Conservation (phyloP, 2,888 invertebrate genomes). For the Entomobrya multifasciata region DNA sequence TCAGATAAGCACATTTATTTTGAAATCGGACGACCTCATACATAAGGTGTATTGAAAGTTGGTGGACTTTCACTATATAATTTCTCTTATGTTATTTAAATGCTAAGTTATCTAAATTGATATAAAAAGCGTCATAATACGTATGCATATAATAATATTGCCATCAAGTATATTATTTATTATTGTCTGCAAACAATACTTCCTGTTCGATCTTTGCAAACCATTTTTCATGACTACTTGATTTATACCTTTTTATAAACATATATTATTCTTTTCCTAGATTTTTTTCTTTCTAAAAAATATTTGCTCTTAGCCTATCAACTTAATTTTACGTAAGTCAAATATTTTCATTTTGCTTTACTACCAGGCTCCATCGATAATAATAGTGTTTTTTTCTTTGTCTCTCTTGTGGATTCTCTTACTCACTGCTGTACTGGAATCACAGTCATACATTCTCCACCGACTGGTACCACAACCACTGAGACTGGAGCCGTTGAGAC, state of each 20-base stretch:
- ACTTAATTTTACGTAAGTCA: slow-evolving; percentile 35
- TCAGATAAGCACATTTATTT: too few species aligned
- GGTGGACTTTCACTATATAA: too few species aligned
- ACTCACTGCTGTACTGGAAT: neutral
- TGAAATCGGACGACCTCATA: too few species aligned
- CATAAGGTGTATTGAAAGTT: too few species aligned
- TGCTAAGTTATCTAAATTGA: too few species aligned
- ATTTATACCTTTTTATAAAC: neutral
- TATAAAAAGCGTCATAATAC: slow-evolving; percentile 14
- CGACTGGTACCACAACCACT: slow-evolving; percentile 23
- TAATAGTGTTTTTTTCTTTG: slow-evolving; percentile 43
- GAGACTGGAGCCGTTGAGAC: slow-evolving; percentile 27
- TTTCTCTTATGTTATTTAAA: too few species aligned
- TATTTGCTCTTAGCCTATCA: slow-evolving; percentile 3
- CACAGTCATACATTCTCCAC: slow-evolving; percentile 63
- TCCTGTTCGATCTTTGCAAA: slow-evolving; percentile 4
- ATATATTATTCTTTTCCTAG: neutral
- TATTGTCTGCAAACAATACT: neutral
- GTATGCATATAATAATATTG: neutral
- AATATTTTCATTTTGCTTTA: neutral
- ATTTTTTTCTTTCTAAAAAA: neutral
- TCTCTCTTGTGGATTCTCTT: slow-evolving; percentile 39
- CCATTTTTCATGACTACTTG: slow-evolving; percentile 53
- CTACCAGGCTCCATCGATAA: slow-evolving; percentile 4
- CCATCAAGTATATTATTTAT: slow-evolving; percentile 20